phyloP scores from a whole-genome alignment of 2,797 vertebrate species.

The Sebastes alutus region DNA sequence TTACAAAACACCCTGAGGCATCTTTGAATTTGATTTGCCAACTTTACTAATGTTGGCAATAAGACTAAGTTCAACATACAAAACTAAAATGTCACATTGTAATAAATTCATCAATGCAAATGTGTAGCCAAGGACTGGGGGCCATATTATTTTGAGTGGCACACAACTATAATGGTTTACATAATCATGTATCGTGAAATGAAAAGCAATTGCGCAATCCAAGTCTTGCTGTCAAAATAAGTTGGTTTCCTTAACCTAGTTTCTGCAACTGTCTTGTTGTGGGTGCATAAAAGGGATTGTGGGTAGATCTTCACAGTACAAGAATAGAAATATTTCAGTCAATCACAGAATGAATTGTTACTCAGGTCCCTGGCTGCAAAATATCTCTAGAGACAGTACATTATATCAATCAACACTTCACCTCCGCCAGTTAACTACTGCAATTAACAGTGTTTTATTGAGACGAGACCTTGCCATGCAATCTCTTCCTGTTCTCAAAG shows the following conservation, averaged over 20 bases:
- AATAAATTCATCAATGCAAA: slow-evolving; percentile 13
- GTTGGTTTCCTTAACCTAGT: neutral
- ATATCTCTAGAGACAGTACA: neutral
- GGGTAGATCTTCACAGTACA: neutral
- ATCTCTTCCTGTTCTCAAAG: slow-evolving; percentile 27
- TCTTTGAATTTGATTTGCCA: neutral
- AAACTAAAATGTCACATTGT: neutral
- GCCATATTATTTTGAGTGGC: neutral
- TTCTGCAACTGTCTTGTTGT: neutral
- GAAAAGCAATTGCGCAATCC: neutral
- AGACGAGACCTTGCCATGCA: neutral
- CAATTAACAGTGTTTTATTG: neutral
- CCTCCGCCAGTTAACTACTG: neutral
- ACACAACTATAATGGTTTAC: neutral
- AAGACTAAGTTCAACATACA: neutral
- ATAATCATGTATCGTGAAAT: neutral
- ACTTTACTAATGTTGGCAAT: slow-evolving; percentile 5
- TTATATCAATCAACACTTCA: neutral
- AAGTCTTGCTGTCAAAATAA: neutral
- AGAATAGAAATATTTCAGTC: neutral
- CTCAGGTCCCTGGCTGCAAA: neutral
- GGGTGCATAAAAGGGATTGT: neutral
- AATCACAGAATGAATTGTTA: neutral
- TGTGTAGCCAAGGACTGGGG: neutral
- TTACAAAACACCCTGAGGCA: neutral